Evolutionary conservation across 2,113 vertebrate species (phyloP).

Genomic region (Pomatostomus ruficeps): DNA sequence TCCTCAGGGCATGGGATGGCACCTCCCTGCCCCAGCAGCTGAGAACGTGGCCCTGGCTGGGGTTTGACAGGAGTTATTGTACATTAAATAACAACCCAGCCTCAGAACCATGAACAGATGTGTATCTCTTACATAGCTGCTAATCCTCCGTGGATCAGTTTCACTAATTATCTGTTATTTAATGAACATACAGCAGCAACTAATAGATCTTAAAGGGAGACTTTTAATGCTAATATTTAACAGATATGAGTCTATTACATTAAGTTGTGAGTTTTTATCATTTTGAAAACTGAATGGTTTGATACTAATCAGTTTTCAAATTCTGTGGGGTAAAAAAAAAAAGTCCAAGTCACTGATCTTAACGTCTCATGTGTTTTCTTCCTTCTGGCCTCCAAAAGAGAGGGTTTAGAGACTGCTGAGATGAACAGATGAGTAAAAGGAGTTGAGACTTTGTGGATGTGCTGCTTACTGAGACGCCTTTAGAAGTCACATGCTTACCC

Average conservation of each 20-base stretch:
- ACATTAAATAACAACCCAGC: conserved; percentile 19
- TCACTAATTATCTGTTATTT: conserved; percentile 45
- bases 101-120: conserved; percentile 23
- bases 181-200: conserved; percentile 54
- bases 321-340: background rate
- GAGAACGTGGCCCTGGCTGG: background rate
- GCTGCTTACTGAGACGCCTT: background rate
- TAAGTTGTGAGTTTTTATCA: background rate
- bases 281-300: background rate
- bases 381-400: background rate
- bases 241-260: background rate
- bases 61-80: conserved; percentile 24
- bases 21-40: background rate
- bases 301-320: background rate
- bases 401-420: background rate
- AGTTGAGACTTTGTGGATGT: background rate
- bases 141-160: conserved; percentile 32
- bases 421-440: background rate
- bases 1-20: background rate
- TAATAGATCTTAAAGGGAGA: conserved; percentile 23
- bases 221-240: conserved; percentile 6
- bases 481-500: background rate
- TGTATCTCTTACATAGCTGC: conserved; percentile 29
- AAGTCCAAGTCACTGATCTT: background rate
- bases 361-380: background rate